A percentile compares a stretch with the other conserved stretches of the same genome.
Conservation (phyloP, 2,797 vertebrate species). For the Coregonus ussuriensis region DNA sequence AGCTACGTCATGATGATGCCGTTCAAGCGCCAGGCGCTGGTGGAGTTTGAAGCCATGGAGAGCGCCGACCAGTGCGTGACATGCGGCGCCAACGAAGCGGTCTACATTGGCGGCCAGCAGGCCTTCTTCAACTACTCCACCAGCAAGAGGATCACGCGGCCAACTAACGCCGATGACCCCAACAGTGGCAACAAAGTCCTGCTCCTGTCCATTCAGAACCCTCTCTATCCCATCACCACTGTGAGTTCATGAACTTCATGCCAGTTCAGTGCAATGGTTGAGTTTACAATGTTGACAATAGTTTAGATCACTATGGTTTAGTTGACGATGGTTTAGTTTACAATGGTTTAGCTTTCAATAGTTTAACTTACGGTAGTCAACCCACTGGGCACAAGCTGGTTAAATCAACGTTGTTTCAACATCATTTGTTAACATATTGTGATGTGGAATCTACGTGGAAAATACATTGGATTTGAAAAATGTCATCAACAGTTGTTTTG, state of each 20-base stretch:
- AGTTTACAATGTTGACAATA: not conserved
- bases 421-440: too few species aligned
- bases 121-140: slow-evolving; percentile 98
- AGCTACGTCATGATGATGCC: slow-evolving; percentile 99
- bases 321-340: too few species aligned
- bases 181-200: slow-evolving; percentile 97
- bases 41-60: slow-evolving; percentile 91
- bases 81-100: slow-evolving; percentile 86
- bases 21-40: slow-evolving; percentile 94
- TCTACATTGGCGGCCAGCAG: slow-evolving; percentile 94
- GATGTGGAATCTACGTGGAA: too few species aligned
- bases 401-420: too few species aligned
- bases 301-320: not conserved
- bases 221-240: slow-evolving; percentile 97
- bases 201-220: slow-evolving; percentile 95
- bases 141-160: slow-evolving; percentile 94
- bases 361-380: too few species aligned
- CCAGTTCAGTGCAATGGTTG: not conserved
- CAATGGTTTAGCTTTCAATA: too few species aligned
- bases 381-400: too few species aligned
- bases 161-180: slow-evolving; percentile 92
- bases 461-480: too few species aligned
- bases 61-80: slow-evolving; percentile 92
- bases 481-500: too few species aligned
- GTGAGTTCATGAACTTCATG: slow-evolving; percentile 69